These are phyloP conservation scores for Tonatia bakeri DNA, from an alignment of 2,113 vertebrate genomes.

Conservation along the genomic window DNA sequence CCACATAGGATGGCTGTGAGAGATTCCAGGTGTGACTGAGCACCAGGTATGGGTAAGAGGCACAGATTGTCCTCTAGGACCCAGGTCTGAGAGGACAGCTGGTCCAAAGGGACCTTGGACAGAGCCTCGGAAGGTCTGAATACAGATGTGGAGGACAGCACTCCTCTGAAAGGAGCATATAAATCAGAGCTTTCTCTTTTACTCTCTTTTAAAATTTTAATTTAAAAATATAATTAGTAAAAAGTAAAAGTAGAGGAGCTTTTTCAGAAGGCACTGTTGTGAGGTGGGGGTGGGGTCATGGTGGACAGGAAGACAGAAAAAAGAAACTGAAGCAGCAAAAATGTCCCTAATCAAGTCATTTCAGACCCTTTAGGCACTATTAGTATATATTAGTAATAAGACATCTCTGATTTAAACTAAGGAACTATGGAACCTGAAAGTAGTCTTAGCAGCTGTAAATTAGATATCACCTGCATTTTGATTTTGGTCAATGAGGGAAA, in stretches of 20 bases:
- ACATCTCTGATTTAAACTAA: not conserved
- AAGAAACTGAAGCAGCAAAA: not conserved
- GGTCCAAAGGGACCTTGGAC: too few species aligned
- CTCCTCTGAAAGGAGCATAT: not conserved
- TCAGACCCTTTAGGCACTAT: not conserved
- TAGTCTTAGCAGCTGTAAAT: not conserved
- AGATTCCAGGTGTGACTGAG: not conserved
- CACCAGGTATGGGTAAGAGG: not conserved
- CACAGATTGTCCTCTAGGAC: not conserved
- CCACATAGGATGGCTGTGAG: not conserved
- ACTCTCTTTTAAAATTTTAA: not conserved
- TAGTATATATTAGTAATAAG: not conserved
- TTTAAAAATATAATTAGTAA: not conserved
- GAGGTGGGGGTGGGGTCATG: not conserved
- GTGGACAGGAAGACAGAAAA: not conserved
- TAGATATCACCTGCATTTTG: not conserved
- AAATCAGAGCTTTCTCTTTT: not conserved
- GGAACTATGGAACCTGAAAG: not conserved
- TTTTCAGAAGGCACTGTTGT: not conserved
- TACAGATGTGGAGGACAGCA: not conserved
- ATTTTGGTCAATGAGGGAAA: not conserved
- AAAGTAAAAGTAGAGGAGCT: not conserved
- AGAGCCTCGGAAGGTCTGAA: not conserved
- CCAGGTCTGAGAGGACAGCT: not conserved
- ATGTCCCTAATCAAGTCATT: not conserved